These are phyloP conservation scores for Coenonympha glycerion DNA, from an alignment of 2,888 invertebrate genomes.

Conservation along the genomic window DNA sequence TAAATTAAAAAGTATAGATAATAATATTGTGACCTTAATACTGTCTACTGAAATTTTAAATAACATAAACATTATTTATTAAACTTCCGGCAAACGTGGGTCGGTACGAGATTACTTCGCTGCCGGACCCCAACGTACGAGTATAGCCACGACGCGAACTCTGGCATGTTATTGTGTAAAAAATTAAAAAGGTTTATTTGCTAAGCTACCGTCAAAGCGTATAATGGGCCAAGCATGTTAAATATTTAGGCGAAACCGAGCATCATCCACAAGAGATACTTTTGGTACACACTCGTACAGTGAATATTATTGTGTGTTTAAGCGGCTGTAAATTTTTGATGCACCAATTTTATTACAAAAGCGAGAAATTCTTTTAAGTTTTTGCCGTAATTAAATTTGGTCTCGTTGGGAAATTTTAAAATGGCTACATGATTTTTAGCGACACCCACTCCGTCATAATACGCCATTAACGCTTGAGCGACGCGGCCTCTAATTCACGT, in stretches of 20 bases:
- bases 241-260: constrained; percentile 28
- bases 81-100: constrained; percentile 71
- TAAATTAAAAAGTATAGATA: no score
- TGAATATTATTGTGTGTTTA: constrained; percentile 22
- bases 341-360: background rate
- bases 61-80: constrained; percentile 70
- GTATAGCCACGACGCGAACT: constrained; percentile 38
- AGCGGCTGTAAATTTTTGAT: constrained; percentile 6
- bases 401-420: constrained; percentile 39
- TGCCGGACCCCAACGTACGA: constrained; percentile 36
- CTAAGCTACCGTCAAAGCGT: constrained; percentile 44
- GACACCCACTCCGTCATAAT: constrained; percentile 69
- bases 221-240: constrained; percentile 25
- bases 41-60: no score
- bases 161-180: constrained; percentile 42
- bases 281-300: constrained; percentile 17
- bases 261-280: constrained; percentile 23
- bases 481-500: constrained; percentile 68
- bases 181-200: constrained; percentile 47
- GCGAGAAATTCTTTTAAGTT: constrained; percentile 5
- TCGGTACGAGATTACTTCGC: constrained; percentile 58
- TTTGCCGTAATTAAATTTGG: constrained; percentile 8
- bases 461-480: constrained; percentile 69
- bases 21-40: no score
- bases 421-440: constrained; percentile 60